These are phyloP conservation scores for Notodonta ziczac DNA, from an alignment of 2,888 invertebrate genomes.

Conservation along the genomic window DNA sequence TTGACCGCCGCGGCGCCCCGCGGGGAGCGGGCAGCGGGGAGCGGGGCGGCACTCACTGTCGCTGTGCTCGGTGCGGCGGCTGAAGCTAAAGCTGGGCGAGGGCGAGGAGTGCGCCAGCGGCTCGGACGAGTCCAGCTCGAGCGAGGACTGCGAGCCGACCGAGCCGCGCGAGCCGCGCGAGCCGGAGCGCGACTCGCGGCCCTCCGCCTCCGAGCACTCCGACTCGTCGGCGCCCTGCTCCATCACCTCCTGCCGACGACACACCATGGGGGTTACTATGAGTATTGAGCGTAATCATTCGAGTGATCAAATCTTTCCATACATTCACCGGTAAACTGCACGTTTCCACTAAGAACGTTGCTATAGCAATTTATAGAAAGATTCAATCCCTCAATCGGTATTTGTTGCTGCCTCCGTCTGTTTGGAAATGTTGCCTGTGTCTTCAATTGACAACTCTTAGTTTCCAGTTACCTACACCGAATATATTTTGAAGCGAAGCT, in stretches of 20 bases:
- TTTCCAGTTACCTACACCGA: too few species aligned
- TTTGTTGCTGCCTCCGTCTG: too few species aligned
- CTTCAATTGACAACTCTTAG: too few species aligned
- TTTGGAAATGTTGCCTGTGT: too few species aligned
- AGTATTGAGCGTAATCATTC: too few species aligned
- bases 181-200: slow-evolving; percentile 15
- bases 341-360: too few species aligned
- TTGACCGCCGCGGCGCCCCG: slow-evolving; percentile 2
- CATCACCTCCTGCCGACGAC: slow-evolving; percentile 38
- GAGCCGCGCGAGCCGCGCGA: slow-evolving; percentile 41
- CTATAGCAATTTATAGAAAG: too few species aligned
- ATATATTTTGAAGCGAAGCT: too few species aligned
- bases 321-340: too few species aligned
- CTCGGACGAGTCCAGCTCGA: slow-evolving; percentile 64
- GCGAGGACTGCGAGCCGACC: slow-evolving; percentile 58
- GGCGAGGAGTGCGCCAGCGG: slow-evolving; percentile 53
- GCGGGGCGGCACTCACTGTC: slow-evolving; percentile 41
- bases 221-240: slow-evolving; percentile 48
- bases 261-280: neutral
- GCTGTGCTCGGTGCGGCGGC: slow-evolving; percentile 45
- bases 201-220: slow-evolving; percentile 29
- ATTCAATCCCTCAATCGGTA: too few species aligned
- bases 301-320: too few species aligned
- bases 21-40: too few species aligned
- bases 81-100: slow-evolving; percentile 47